phyloP scores from a whole-genome alignment of 2,888 invertebrate species.

The Iphiclides podalirius region DNA sequence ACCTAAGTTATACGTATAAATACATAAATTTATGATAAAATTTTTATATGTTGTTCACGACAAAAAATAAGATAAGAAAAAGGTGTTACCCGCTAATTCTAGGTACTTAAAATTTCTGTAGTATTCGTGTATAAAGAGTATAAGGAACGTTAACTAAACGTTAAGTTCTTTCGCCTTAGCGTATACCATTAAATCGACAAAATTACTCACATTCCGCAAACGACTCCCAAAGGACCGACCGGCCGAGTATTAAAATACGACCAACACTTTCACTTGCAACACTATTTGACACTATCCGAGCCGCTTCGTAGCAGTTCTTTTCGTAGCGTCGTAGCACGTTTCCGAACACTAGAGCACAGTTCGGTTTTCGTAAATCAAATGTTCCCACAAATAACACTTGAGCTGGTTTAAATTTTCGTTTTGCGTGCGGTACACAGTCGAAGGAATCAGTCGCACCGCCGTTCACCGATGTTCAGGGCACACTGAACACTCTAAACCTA shows the following conservation, averaged over 20 bases:
- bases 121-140: too few relatives aligned
- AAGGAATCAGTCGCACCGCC: constrained; percentile 45
- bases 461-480: constrained; percentile 55
- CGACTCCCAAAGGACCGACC: constrained; percentile 30
- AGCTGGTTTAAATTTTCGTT: constrained; percentile 35
- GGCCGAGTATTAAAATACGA: constrained; percentile 25
- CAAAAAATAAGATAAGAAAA: too few relatives aligned
- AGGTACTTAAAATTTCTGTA: too few relatives aligned
- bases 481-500: constrained; percentile 67
- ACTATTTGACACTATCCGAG: constrained; percentile 22
- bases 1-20: too few relatives aligned
- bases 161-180: too few relatives aligned
- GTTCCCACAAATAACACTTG: constrained; percentile 33
- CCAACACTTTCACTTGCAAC: constrained; percentile 29
- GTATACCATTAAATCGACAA: constrained; percentile 29
- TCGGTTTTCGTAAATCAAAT: constrained; percentile 28
- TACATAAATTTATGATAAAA: too few relatives aligned
- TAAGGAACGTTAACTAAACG: too few relatives aligned
- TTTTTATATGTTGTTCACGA: too few relatives aligned
- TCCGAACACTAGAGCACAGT: too few relatives aligned
- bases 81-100: too few relatives aligned
- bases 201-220: constrained; percentile 43
- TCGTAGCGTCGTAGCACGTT: constrained; percentile 11
- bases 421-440: constrained; percentile 41
- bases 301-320: neutral